Evolutionary conservation across 2,888 invertebrate species (phyloP).

Genomic region (Nomada lathburiana): DNA sequence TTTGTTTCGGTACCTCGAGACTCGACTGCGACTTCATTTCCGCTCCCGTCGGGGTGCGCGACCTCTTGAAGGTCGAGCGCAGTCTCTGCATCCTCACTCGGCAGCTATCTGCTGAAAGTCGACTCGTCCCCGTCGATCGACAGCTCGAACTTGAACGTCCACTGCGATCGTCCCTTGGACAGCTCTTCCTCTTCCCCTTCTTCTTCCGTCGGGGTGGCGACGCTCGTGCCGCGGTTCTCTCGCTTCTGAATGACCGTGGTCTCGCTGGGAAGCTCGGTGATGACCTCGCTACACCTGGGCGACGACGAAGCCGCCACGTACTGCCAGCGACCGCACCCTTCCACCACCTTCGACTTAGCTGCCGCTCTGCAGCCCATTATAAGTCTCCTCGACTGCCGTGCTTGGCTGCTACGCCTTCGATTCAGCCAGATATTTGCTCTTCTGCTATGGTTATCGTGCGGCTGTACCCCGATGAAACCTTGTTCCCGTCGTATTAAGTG

Average conservation of each 20-base stretch:
- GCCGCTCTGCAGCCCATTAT: conserved; percentile 81
- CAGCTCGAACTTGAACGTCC: conserved; percentile 12
- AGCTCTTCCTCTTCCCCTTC: conserved; percentile 52
- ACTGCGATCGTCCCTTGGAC: not conserved
- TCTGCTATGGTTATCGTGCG: not conserved
- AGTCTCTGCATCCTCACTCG: conserved; percentile 89
- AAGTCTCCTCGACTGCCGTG: conserved; percentile 65
- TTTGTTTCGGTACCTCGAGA: conserved; percentile 95
- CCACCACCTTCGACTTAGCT: conserved; percentile 75
- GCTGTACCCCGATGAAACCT: no score
- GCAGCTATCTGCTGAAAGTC: conserved; percentile 73
- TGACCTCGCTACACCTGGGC: conserved; percentile 64
- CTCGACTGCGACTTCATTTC: conserved; percentile 97
- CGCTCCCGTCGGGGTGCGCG: conserved; percentile 94
- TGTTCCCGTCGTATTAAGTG: no score
- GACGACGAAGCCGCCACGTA: conserved; percentile 65
- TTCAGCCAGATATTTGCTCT: conserved; percentile 12
- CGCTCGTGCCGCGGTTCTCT: conserved; percentile 37
- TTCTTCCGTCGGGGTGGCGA: conserved; percentile 48
- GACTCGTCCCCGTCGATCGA: conserved; percentile 17
- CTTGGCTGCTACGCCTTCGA: conserved; percentile 13
- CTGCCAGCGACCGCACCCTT: conserved; percentile 73
- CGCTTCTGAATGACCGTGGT: conserved; percentile 56
- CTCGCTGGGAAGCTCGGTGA: conserved; percentile 59
- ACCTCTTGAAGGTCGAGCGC: conserved; percentile 94